Base-by-base conservation (phyloP, 1,140 invertebrate species). In the Pissodes strobi region DNA sequence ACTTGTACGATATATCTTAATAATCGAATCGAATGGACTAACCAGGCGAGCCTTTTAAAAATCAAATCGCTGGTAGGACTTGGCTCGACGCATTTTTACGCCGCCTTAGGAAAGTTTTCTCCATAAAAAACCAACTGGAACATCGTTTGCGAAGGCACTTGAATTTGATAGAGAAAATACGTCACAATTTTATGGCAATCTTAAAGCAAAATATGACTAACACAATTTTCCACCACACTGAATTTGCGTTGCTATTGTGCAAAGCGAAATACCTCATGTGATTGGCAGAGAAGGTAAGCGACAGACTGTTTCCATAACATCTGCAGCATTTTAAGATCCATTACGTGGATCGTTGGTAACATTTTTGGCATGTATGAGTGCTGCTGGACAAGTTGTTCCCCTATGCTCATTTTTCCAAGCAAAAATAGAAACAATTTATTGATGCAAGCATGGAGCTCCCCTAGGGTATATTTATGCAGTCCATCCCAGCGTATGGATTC, bases 401-500 rank as follows among this genome's bases (percentile, higher is more conserved):
- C 74, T 22, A 64, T 76, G 69, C 53, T 78, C 4, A 75, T 78
- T 53, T 78, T 74, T 69, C 73, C 76, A 1, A 59, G 74, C 17
- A 77, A 76, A 72, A 70, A 70, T 49, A 68, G 68, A 58, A 72
- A 63, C 37, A 67, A 71, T 23, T 49, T 64, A 39, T 55, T 78
- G 51, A 73, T 74, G n/a, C n/a, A n/a, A n/a, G 71, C 71, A 68
- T 68, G 72, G 72, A 43, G 71, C 71, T 52, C 73, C 77, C 52
- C 67, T 64, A 58, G 74, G 76, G 55, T 58, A 73, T 13, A 71
- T 77, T 23, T 53, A 65, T 12, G 66, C 21, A 63, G 69, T 57
- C 15, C 76, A 79, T 70, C 74, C 72, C 52, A 63, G 37, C 52
- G 66, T 39, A 49, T 73, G 64, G 70, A 55, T 70, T 46, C 72